Conservation (phyloP, 2,888 invertebrate species). For the Acrobasis repandana region DNA sequence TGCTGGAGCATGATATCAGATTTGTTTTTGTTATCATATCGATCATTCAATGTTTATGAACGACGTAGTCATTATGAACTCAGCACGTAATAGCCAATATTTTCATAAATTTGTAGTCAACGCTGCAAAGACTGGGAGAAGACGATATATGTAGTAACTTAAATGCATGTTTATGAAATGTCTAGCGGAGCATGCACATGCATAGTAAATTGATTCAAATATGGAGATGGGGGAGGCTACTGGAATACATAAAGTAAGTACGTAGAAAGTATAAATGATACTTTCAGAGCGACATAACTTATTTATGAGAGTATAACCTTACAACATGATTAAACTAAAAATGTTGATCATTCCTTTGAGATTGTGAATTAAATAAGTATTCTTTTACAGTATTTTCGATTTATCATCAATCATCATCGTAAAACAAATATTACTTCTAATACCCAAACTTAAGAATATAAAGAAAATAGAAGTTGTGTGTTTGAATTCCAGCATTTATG, state of each 20-base stretch:
- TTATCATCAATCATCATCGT: too few relatives aligned
- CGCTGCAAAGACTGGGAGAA: neutral
- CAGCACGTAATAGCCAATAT: slow-evolving; percentile 19
- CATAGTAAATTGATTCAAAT: slow-evolving; percentile 1
- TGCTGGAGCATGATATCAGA: slow-evolving; percentile 45
- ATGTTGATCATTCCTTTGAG: too few relatives aligned
- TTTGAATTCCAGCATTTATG: neutral
- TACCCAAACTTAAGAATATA: too few relatives aligned
- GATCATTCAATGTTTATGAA: slow-evolving; percentile 51
- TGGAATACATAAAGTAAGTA: neutral
- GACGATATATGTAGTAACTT: neutral
- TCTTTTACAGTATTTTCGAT: too few relatives aligned
- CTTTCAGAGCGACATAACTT: neutral
- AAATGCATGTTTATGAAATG: neutral
- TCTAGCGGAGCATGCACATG: slow-evolving; percentile 2
- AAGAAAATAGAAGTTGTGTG: neutral
- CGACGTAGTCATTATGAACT: slow-evolving; percentile 49
- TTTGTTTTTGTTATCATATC: slow-evolving; percentile 53
- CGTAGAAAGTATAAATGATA: neutral
- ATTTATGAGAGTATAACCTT: too few relatives aligned
- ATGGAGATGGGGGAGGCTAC: neutral
- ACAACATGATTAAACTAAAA: too few relatives aligned
- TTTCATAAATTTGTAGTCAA: neutral
- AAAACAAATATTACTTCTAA: too few relatives aligned
- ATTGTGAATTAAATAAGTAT: too few relatives aligned